A percentile compares a stretch with the other conserved stretches of the same genome.
Evolutionary conservation across 2,888 invertebrate genomes (phyloP).

Genomic region (Drosophila infuscata): DNA sequence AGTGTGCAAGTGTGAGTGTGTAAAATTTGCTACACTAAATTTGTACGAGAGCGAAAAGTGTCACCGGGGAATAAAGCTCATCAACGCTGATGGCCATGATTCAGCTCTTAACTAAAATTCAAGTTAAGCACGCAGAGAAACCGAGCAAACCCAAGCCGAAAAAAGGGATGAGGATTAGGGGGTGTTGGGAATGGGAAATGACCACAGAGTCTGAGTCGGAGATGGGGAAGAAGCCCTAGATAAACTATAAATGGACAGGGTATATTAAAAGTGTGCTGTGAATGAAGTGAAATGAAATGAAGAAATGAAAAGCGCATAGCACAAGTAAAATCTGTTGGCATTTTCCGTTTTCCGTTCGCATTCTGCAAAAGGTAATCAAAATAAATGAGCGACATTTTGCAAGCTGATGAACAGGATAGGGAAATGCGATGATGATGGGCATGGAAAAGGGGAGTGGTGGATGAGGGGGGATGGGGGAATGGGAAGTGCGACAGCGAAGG

Average conservation of each 20-base stretch:
- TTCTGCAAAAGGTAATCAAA: constrained; percentile 73
- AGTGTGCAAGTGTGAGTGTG: constrained; percentile 35
- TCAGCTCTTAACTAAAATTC: constrained; percentile 73
- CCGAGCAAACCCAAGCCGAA: constrained; percentile 14
- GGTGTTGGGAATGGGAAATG: neutral
- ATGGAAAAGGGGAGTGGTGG: neutral
- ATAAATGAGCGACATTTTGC: constrained; percentile 78
- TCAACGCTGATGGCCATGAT: constrained; percentile 79
- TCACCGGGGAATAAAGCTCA: constrained; percentile 79
- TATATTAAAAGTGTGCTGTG: constrained; percentile 54
- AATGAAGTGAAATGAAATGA: constrained; percentile 44
- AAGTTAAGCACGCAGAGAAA: constrained; percentile 42
- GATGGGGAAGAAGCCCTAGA: constrained; percentile 7
- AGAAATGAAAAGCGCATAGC: constrained; percentile 36
- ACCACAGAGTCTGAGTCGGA: constrained; percentile 1
- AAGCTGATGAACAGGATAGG: constrained; percentile 67
- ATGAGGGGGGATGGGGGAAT: neutral
- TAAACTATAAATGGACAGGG: constrained; percentile 53
- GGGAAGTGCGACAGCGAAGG: neutral
- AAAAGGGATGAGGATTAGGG: neutral
- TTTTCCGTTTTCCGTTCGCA: constrained; percentile 30
- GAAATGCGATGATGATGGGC: constrained; percentile 34
- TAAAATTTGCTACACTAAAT: constrained; percentile 73
- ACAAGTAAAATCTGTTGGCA: constrained; percentile 64
- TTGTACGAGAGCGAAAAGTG: constrained; percentile 74